A percentile compares a stretch with the other conserved stretches of the same genome.
phyloP scores from a whole-genome alignment of 1,140 invertebrate genomes.

The Cherax destructor region DNA sequence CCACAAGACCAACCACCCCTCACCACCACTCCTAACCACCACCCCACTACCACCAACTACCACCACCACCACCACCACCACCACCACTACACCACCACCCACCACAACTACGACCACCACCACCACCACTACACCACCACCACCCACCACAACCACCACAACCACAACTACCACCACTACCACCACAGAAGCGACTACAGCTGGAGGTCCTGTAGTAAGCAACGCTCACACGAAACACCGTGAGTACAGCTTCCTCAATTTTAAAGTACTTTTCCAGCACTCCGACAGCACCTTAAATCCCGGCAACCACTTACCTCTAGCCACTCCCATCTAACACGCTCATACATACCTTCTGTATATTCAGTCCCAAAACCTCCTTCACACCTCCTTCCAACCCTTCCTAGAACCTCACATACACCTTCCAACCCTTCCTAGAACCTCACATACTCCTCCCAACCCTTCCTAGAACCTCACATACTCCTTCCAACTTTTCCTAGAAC shows the following conservation, averaged over 20 bases:
- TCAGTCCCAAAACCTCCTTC: too few species aligned
- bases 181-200: constrained; percentile 73
- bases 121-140: constrained; percentile 72
- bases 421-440: too few species aligned
- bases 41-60: constrained; percentile 63
- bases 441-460: too few species aligned
- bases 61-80: constrained; percentile 48
- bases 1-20: constrained; percentile 26
- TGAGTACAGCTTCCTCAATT: constrained; percentile 2
- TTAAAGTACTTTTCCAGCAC: too few species aligned
- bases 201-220: constrained; percentile 31
- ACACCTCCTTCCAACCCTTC: too few species aligned
- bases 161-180: constrained; percentile 71
- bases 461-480: too few species aligned
- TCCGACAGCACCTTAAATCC: too few species aligned
- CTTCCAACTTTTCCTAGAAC: too few species aligned
- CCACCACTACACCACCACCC: constrained; percentile 70
- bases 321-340: too few species aligned
- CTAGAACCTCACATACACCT: too few species aligned
- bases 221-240: constrained; percentile 48
- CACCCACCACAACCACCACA: constrained; percentile 73
- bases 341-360: too few species aligned
- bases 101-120: constrained; percentile 73
- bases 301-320: too few species aligned
- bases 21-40: constrained; percentile 11